Evolutionary conservation across 1,140 invertebrate species (phyloP).

Genomic region (Diploscapter pachys): DNA sequence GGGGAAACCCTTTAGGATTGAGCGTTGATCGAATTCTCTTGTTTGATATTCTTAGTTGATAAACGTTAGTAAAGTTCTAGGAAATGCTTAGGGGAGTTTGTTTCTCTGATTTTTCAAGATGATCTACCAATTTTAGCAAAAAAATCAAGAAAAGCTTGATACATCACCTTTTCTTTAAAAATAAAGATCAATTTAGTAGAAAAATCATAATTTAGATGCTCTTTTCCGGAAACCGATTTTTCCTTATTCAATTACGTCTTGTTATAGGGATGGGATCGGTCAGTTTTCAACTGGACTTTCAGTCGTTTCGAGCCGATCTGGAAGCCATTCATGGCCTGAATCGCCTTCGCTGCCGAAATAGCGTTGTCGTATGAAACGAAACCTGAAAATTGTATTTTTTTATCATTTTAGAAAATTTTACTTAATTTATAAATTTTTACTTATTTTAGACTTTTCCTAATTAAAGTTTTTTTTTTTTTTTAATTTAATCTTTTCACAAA

Average conservation of each 20-base stretch:
- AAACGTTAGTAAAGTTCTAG: too few species aligned
- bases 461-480: neutral
- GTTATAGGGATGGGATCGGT: slow-evolving; percentile 19
- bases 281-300: slow-evolving; percentile 56
- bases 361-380: slow-evolving; percentile 99
- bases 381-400: slow-evolving; percentile 66
- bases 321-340: slow-evolving; percentile 99
- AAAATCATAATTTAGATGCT: too few species aligned
- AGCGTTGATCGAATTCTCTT: too few species aligned
- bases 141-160: too few species aligned
- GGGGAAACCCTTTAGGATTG: too few species aligned
- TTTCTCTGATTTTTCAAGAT: too few species aligned
- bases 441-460: neutral
- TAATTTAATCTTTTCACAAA: neutral
- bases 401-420: neutral
- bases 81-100: too few species aligned
- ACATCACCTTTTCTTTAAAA: too few species aligned
- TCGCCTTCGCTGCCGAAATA: slow-evolving; percentile 88
- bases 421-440: slow-evolving; percentile 1
- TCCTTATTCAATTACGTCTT: neutral
- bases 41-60: too few species aligned
- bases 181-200: too few species aligned
- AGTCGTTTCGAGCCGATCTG: slow-evolving; percentile 63
- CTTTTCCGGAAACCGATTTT: too few species aligned
- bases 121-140: too few species aligned